These are phyloP conservation scores for Lasioglossum albipes DNA, from an alignment of 1,140 invertebrate genomes.

Conservation along the genomic window DNA sequence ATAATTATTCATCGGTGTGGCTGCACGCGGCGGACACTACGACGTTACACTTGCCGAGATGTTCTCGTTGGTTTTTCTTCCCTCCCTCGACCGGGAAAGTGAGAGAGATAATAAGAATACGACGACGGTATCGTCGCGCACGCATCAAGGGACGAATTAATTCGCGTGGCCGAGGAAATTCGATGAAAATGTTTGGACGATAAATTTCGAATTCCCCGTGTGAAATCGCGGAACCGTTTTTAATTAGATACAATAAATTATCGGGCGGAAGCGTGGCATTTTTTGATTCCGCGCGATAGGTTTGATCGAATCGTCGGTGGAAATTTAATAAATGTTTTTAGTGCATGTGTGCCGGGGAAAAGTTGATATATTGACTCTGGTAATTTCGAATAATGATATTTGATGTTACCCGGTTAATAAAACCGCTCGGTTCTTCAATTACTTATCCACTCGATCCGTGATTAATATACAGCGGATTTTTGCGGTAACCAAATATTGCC, in stretches of 20 bases:
- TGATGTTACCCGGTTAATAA: too few relatives aligned
- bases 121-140: background rate
- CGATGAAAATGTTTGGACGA: background rate
- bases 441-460: too few relatives aligned
- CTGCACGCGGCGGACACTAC: background rate
- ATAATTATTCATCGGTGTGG: conserved; percentile 17
- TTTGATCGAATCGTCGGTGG: background rate
- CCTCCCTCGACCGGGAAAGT: background rate
- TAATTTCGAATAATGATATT: too few relatives aligned
- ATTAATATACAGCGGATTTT: too few relatives aligned
- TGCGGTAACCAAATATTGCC: too few relatives aligned
- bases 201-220: background rate
- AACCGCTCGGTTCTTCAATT: too few relatives aligned
- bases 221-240: background rate
- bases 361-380: too few relatives aligned
- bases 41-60: too few relatives aligned
- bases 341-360: too few relatives aligned
- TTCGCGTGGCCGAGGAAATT: background rate
- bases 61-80: background rate
- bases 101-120: too few relatives aligned
- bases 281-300: background rate
- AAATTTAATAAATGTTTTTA: background rate
- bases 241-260: background rate
- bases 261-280: background rate
- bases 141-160: background rate